phyloP scores from a whole-genome alignment of 64 coral and sea anemone species.

The Montipora efflorescens region DNA sequence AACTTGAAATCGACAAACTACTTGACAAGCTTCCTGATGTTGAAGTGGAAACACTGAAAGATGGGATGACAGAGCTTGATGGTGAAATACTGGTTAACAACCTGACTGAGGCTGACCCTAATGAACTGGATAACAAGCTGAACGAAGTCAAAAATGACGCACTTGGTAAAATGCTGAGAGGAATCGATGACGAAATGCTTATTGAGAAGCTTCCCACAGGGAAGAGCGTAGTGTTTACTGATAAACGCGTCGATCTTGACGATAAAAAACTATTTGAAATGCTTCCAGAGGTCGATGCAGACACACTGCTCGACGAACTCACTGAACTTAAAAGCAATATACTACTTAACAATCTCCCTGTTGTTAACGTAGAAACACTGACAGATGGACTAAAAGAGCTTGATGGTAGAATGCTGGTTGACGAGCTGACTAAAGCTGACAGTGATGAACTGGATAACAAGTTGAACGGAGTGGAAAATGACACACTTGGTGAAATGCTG shows the following conservation, averaged over 20 bases:
- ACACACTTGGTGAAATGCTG: not conserved
- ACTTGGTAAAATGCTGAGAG: not conserved
- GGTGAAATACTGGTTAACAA: not conserved
- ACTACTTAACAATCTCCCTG: not conserved
- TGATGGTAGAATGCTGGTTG: not conserved
- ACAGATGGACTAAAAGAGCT: not conserved
- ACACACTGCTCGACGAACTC: not conserved
- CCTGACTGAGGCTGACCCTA: not conserved
- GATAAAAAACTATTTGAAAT: not conserved
- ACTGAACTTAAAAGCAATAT: not conserved
- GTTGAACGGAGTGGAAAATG: too few species aligned
- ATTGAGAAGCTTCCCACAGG: not conserved
- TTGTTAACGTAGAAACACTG: not conserved
- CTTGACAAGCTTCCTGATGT: not conserved
- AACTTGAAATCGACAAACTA: not conserved
- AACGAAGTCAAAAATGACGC: not conserved
- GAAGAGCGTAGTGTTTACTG: not conserved
- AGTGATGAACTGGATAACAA: not conserved
- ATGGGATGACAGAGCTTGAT: not conserved
- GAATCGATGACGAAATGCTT: not conserved
- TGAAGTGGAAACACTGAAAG: not conserved
- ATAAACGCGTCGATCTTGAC: not conserved
- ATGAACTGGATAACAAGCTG: not conserved
- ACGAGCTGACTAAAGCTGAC: not conserved
- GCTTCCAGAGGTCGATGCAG: not conserved